A percentile compares a stretch with the other conserved stretches of the same genome.
These are phyloP conservation scores for Sebastolobus altivelis DNA, from an alignment of 2,797 vertebrate species.

Conservation along the genomic window DNA sequence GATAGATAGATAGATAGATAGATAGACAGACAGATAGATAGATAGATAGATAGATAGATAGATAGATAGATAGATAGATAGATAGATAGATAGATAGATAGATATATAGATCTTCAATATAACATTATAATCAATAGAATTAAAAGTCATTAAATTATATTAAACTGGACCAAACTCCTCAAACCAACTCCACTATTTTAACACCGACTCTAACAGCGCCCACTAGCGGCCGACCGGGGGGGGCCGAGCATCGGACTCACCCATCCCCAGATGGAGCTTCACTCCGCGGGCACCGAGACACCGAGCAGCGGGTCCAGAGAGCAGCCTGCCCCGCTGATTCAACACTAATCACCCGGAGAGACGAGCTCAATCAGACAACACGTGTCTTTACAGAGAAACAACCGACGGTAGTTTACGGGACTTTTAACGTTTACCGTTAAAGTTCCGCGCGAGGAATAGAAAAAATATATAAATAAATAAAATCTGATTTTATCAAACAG, in stretches of 20 bases:
- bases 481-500: too few relatives aligned
- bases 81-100: too few relatives aligned
- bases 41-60: too few relatives aligned
- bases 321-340: conserved; percentile 1
- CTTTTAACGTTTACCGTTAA: too few relatives aligned
- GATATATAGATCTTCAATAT: not conserved
- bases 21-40: not conserved
- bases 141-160: not conserved
- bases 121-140: not conserved
- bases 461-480: too few relatives aligned
- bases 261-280: conserved; percentile 28
- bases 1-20: not conserved
- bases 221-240: conserved; percentile 17
- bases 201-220: conserved; percentile 19
- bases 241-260: not conserved
- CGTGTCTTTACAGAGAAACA: too few relatives aligned
- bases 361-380: not conserved
- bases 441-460: too few relatives aligned
- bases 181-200: not conserved
- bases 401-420: too few relatives aligned
- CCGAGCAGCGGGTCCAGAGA: conserved; percentile 1
- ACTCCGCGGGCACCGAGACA: not conserved
- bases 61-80: too few relatives aligned
- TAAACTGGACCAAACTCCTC: not conserved
- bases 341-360: too few relatives aligned